phyloP scores from a whole-genome alignment of 2,113 vertebrate species.

The Rhinoptilus africanus region DNA sequence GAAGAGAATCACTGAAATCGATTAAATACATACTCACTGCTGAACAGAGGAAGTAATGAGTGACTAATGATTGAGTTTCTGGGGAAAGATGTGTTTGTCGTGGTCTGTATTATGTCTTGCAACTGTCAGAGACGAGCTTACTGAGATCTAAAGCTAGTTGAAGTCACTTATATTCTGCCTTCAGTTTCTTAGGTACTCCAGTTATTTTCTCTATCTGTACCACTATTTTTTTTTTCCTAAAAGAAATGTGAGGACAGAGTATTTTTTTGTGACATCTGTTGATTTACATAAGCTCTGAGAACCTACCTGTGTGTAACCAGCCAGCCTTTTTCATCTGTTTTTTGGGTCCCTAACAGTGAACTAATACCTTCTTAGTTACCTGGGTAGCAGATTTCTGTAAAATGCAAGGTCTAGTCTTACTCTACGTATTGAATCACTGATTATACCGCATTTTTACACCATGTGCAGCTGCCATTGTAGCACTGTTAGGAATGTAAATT shows the following conservation, averaged over 20 bases:
- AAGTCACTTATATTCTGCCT: not conserved
- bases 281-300: not conserved
- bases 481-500: not conserved
- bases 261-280: not conserved
- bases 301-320: not conserved
- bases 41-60: not conserved
- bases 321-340: not conserved
- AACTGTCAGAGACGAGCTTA: not conserved
- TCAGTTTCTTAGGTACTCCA: not conserved
- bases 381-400: not conserved
- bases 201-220: not conserved
- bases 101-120: not conserved
- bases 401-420: not conserved
- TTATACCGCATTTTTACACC: not conserved
- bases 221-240: not conserved
- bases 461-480: not conserved
- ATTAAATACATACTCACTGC: not conserved
- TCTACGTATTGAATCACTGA: not conserved
- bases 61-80: not conserved
- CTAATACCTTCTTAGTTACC: not conserved
- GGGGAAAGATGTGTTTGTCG: not conserved
- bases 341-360: not conserved
- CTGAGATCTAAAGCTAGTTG: not conserved
- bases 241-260: not conserved
- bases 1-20: not conserved